Evolutionary conservation across 64 coral and sea anemone species (phyloP).

Genomic region (Catalaphyllia jardinei): DNA sequence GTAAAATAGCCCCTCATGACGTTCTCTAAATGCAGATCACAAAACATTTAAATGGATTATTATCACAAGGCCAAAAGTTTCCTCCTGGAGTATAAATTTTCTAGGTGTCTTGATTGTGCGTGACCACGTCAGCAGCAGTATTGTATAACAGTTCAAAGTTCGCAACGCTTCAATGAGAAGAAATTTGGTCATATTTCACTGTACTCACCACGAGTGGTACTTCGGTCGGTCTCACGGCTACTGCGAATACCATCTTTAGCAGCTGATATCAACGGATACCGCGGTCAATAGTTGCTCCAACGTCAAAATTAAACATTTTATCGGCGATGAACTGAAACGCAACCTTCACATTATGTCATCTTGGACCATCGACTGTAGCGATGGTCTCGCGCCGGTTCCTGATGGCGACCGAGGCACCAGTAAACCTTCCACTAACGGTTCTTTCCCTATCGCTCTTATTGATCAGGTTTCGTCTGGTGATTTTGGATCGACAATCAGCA

Average conservation of each 20-base stretch:
- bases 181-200: neutral
- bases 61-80: neutral
- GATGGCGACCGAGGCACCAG: neutral
- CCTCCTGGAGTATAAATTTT: neutral
- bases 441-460: neutral
- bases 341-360: neutral
- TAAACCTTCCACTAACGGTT: neutral
- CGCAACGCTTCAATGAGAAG: slow-evolving; percentile 34
- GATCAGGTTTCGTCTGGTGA: neutral
- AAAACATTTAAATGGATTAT: neutral
- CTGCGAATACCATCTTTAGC: no score
- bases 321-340: no score
- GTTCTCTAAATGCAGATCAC: neutral
- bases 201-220: no score
- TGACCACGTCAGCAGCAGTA: neutral
- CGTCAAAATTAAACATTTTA: no score
- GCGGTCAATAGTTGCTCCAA: neutral
- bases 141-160: slow-evolving; percentile 27
- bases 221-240: no score
- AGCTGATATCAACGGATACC: neutral
- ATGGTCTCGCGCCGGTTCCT: neutral
- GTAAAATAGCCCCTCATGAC: neutral
- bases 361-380: neutral
- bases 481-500: neutral
- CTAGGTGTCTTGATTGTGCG: neutral